A percentile compares a stretch with the other conserved stretches of the same genome.
These are phyloP conservation scores for Epistrophella euchroma DNA, from an alignment of 2,888 invertebrate species.

Conservation along the genomic window DNA sequence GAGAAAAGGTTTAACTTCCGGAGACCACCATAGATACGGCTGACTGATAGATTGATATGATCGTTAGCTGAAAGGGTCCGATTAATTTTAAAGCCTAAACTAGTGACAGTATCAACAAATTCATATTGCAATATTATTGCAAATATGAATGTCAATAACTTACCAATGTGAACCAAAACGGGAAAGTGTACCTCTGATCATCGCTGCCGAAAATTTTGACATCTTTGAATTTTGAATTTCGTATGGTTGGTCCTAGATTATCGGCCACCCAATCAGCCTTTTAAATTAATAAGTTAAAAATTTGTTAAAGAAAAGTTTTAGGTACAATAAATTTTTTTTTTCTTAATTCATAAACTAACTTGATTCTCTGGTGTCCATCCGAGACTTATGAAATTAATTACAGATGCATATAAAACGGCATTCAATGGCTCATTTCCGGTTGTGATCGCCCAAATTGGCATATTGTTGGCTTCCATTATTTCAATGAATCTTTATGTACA, in stretches of 20 bases:
- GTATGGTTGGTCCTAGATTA: constrained; percentile 90
- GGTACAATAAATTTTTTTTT: constrained; percentile 7
- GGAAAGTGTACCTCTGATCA: constrained; percentile 88
- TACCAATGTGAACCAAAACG: constrained; percentile 87
- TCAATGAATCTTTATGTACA: constrained; percentile 87
- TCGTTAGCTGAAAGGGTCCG: too few species aligned
- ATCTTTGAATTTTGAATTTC: constrained; percentile 85
- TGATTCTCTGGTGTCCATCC: constrained; percentile 89
- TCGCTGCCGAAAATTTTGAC: constrained; percentile 90
- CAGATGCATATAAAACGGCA: constrained; percentile 85
- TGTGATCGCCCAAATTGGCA: constrained; percentile 92
- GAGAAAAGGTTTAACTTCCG: too few species aligned
- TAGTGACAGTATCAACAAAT: too few species aligned
- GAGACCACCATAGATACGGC: too few species aligned
- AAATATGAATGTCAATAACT: constrained; percentile 77
- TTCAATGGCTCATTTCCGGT: constrained; percentile 94
- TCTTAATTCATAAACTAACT: constrained; percentile 79
- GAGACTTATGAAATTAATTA: constrained; percentile 88
- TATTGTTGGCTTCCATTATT: constrained; percentile 88
- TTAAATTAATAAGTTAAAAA: constrained; percentile 74
- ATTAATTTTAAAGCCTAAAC: too few species aligned
- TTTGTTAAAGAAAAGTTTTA: neutral
- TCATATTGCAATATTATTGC: too few species aligned
- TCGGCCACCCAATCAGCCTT: constrained; percentile 89
- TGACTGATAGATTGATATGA: too few species aligned